A percentile compares a stretch with the other conserved stretches of the same genome.
Evolutionary conservation across 37 sponge, comb jelly and placozoan genomes (phyloP).

Genomic region (Bolinopsis microptera): DNA sequence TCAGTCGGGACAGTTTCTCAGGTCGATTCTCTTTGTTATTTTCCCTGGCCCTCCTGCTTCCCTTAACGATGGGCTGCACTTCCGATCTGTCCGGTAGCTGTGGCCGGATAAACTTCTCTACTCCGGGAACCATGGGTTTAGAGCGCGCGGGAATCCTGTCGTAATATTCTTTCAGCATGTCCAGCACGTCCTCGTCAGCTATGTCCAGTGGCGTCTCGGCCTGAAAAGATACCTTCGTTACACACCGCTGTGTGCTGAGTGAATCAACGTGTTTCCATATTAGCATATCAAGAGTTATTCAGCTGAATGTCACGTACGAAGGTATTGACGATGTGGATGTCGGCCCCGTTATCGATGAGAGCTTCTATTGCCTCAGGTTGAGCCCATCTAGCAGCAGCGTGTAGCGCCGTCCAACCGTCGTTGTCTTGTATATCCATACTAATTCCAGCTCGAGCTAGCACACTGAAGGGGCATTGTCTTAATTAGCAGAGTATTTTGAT

Average conservation of each 20-base stretch:
- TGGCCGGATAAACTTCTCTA: background rate
- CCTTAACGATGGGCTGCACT: conserved; percentile 3
- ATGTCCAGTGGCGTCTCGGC: conserved; percentile 56
- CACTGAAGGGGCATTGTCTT: background rate
- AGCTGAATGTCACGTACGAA: conserved; percentile 9
- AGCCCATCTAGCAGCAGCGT: conserved; percentile 47
- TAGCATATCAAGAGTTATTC: background rate
- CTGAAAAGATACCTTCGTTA: background rate
- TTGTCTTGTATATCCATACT: conserved; percentile 54
- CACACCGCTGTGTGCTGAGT: too few species aligned
- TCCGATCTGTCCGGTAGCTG: background rate
- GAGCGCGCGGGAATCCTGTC: conserved; percentile 18
- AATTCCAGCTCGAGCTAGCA: conserved; percentile 23
- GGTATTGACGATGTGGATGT: conserved; percentile 48
- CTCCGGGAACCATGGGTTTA: conserved; percentile 27
- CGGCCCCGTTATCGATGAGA: conserved; percentile 41
- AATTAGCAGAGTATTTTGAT: background rate
- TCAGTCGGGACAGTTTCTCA: conserved; percentile 25
- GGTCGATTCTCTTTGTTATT: conserved; percentile 53
- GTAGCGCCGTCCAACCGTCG: conserved; percentile 58
- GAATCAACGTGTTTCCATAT: too few species aligned
- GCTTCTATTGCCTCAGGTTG: conserved; percentile 59
- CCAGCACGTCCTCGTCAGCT: conserved; percentile 27
- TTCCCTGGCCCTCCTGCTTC: conserved; percentile 39
- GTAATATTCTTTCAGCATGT: conserved; percentile 46